Conservation (phyloP, 2,113 vertebrate species). For the Gadus macrocephalus region DNA sequence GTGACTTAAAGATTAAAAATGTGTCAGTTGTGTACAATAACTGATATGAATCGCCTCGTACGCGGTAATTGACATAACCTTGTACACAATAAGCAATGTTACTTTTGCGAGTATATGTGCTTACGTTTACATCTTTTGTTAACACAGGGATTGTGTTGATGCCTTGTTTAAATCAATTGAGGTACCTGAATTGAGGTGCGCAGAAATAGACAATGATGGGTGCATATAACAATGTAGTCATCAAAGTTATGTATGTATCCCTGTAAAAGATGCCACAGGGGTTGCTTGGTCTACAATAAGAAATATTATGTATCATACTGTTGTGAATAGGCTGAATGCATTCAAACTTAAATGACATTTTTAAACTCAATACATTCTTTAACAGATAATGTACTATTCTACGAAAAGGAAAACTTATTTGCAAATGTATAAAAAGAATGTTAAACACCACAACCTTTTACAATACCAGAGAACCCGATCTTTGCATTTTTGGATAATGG, state of each 20-base stretch:
- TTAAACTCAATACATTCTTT: too few species aligned
- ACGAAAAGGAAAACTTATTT: background rate
- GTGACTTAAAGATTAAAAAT: too few species aligned
- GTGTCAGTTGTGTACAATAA: too few species aligned
- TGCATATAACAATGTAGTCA: background rate
- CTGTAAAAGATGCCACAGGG: constrained; percentile 11
- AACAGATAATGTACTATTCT: too few species aligned
- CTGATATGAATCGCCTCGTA: too few species aligned
- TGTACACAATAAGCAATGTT: background rate
- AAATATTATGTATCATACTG: background rate
- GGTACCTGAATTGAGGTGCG: constrained; percentile 7
- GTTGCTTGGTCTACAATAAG: constrained; percentile 9
- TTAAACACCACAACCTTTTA: background rate
- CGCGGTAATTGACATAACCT: background rate
- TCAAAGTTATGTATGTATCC: constrained; percentile 18
- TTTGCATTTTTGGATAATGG: constrained; percentile 11
- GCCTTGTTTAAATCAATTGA: background rate
- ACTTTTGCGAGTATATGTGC: background rate
- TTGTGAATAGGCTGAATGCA: too few species aligned
- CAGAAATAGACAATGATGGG: constrained; percentile 13
- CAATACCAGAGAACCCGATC: constrained; percentile 2
- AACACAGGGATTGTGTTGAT: constrained; percentile 2
- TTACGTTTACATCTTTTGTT: constrained; percentile 3
- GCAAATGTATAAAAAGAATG: constrained; percentile 1
- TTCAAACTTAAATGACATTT: too few species aligned